A percentile compares a stretch with the other conserved stretches of the same genome.
Conservation (phyloP, 2,888 invertebrate genomes). For the Scotopteryx bipunctaria region DNA sequence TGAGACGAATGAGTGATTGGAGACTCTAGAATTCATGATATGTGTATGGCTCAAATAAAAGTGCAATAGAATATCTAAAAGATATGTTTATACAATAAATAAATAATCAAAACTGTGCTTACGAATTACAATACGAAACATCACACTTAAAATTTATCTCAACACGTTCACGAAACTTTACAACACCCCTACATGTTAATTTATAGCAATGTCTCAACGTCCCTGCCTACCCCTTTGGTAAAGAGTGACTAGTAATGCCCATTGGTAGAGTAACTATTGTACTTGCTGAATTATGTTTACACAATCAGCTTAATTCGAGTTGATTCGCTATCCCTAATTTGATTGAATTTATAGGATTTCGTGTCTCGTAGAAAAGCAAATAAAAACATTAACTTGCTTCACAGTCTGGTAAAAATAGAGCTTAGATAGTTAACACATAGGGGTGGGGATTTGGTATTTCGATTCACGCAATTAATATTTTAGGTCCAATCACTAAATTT, state of each 20-base stretch:
- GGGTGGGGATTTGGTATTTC: not conserved
- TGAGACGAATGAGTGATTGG: no score
- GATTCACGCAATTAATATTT: not conserved
- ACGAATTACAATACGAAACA: slow-evolving; percentile 18
- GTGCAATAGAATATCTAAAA: slow-evolving; percentile 19
- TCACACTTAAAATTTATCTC: slow-evolving; percentile 7
- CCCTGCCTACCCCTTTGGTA: not conserved
- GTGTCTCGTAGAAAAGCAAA: no score
- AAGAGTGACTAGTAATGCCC: not conserved
- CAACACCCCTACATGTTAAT: not conserved
- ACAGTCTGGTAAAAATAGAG: no score
- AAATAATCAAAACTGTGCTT: slow-evolving; percentile 22
- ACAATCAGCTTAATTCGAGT: no score
- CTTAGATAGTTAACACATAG: not conserved
- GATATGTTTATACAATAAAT: slow-evolving; percentile 19
- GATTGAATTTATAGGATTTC: no score
- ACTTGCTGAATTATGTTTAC: no score
- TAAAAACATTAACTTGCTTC: no score
- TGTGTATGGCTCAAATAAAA: no score
- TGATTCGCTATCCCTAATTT: no score
- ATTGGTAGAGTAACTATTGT: no score
- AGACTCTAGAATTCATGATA: no score
- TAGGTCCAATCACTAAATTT: not conserved
- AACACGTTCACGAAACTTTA: not conserved
- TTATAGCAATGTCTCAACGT: not conserved